Base-by-base conservation (phyloP, 2,888 invertebrate genomes). In the Stenoptilia bipunctidactyla region DNA sequence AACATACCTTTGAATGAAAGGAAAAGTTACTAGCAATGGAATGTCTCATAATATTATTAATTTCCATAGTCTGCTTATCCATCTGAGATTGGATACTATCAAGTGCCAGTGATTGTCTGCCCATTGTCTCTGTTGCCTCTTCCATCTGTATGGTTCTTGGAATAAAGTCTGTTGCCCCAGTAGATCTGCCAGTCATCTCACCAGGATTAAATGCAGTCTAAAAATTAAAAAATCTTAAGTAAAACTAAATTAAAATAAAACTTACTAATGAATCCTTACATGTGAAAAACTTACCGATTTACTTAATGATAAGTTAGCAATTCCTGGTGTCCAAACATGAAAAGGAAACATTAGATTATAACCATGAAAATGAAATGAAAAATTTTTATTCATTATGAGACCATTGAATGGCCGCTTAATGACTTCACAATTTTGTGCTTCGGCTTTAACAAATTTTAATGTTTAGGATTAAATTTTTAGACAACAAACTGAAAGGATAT, bases 141-240 rank as follows among this genome's bases (percentile, higher is more conserved):
- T 5, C 20, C 6, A 50, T 12, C 3, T 52, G 45, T 15, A 50
- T 40, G 9, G 46, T 37, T 10, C 40, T 45, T 8, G 47, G 27
- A 13, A 47, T 50, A 1, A 55, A 43, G 10, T 71, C 70, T 5
- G 69, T 68, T 4, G 79, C 53, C 1, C 66, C 79, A 13, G 82
- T 82, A 1, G 82, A 83, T 38, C 82, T 58, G 0, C 82, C 82
- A 5, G 79, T 77, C 66, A 83, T 68, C 52, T 83, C 82, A 9
- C 74, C 73, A 39, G 80, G 76, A 46, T 75, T 69, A 45, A 83
- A 83, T 9, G 67, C 53, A 34, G 67, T 66, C 82, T 82, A 49
- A 30, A 67, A 51, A 36, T 13, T 34, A 10, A 30, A 36, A 9
- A 39, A n/a, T 13, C 37, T 10, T 35, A 15, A 20, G 8, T 20